Conservation (phyloP, 2,113 vertebrate species). For the Candoia aspera region DNA sequence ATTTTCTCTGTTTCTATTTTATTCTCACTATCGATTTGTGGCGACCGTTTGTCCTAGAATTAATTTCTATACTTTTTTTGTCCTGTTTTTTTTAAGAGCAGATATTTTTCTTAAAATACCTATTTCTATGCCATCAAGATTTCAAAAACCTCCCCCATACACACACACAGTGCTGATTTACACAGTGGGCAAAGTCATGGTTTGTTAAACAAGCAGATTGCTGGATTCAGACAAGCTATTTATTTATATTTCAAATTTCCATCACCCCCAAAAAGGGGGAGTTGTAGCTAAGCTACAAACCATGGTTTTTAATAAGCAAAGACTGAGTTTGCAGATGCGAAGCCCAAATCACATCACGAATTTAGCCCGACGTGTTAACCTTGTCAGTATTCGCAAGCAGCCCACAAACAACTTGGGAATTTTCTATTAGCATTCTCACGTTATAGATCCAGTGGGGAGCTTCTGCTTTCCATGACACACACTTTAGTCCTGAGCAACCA, state of each 20-base stretch:
- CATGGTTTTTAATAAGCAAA: neutral
- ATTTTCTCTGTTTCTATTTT: neutral
- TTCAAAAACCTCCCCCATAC: neutral
- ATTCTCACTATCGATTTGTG: neutral
- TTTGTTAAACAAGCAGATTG: neutral
- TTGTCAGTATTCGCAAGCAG: neutral
- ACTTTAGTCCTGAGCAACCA: neutral
- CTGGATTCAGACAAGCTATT: neutral
- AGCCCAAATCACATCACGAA: neutral
- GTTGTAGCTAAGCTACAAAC: neutral
- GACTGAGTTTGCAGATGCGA: neutral
- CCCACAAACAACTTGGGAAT: neutral
- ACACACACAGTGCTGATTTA: neutral
- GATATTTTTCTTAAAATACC: neutral
- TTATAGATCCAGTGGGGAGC: neutral
- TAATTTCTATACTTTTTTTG: neutral
- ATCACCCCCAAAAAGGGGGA: no score
- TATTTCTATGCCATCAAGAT: neutral
- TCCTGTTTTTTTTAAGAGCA: neutral
- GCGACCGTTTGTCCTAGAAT: neutral
- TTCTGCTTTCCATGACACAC: neutral
- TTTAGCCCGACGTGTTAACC: neutral
- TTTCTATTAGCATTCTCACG: neutral
- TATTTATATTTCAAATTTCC: no score
- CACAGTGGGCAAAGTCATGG: neutral